These are phyloP conservation scores for Ceratina japonica DNA, from an alignment of 1,140 invertebrate species.

Conservation along the genomic window DNA sequence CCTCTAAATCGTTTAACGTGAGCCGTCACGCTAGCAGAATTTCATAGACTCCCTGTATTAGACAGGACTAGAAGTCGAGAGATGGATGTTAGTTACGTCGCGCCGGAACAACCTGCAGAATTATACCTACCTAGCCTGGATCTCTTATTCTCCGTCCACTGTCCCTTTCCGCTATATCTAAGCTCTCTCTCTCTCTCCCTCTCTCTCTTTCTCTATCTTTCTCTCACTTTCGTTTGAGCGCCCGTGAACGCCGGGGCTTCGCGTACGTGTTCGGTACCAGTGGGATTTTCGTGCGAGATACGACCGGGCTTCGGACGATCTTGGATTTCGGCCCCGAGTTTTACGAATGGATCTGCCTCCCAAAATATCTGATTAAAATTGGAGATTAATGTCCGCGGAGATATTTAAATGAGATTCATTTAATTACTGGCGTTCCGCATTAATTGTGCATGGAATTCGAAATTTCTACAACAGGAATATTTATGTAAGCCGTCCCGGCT, in stretches of 20 bases:
- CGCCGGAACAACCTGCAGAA: slow-evolving; percentile 53
- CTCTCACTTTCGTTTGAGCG: neutral
- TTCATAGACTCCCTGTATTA: neutral
- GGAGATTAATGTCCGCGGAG: too few species aligned
- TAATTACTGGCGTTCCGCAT: too few species aligned
- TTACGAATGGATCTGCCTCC: neutral
- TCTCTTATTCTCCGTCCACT: slow-evolving; percentile 30
- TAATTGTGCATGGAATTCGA: too few species aligned
- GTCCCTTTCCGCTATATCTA: neutral
- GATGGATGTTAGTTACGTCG: slow-evolving; percentile 61
- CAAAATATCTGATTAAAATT: too few species aligned
- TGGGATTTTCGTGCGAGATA: slow-evolving; percentile 41
- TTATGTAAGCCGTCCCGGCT: too few species aligned
- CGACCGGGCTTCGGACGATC: slow-evolving; percentile 3
- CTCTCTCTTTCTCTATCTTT: too few species aligned
- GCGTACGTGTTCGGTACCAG: slow-evolving; percentile 36
- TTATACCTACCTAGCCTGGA: slow-evolving; percentile 47
- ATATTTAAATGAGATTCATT: too few species aligned
- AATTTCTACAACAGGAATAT: too few species aligned
- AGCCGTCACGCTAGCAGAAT: too few species aligned
- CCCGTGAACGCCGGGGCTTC: slow-evolving; percentile 10
- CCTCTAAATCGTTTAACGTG: too few species aligned
- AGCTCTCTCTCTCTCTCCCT: neutral
- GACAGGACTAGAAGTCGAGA: slow-evolving; percentile 18
- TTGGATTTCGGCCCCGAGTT: slow-evolving; percentile 20